Evolutionary conservation across 1,140 invertebrate genomes (phyloP).

Genomic region (Thrips palmi): DNA sequence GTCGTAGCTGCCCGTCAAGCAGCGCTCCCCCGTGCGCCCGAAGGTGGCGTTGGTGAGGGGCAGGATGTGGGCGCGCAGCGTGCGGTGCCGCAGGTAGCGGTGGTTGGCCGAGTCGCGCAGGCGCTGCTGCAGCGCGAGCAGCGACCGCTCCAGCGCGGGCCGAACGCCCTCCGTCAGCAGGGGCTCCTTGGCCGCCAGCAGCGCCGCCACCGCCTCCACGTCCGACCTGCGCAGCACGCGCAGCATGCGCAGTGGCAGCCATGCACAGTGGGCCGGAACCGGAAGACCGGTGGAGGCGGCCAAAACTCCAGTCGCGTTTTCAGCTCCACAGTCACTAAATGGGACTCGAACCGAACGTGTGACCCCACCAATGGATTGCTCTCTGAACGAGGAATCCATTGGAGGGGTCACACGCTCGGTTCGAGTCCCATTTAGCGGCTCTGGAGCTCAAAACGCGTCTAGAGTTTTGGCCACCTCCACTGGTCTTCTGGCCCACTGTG

Average conservation of each 20-base stretch:
- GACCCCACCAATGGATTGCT: too few relatives aligned
- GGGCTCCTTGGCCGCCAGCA: constrained; percentile 28
- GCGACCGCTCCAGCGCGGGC: constrained; percentile 31
- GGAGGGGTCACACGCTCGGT: too few relatives aligned
- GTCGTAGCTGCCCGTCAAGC: constrained; percentile 66
- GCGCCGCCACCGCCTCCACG: constrained; percentile 28
- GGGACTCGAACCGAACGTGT: not conserved
- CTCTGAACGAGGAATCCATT: too few relatives aligned
- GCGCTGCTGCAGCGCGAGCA: constrained; percentile 30
- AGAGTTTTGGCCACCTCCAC: too few relatives aligned
- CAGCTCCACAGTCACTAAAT: not conserved
- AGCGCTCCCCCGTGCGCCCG: constrained; percentile 46
- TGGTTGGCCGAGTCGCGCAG: constrained; percentile 31
- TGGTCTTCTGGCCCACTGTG: too few relatives aligned
- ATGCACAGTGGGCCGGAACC: too few relatives aligned
- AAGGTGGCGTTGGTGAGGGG: constrained; percentile 63
- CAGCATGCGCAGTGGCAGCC: constrained; percentile 2
- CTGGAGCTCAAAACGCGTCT: too few relatives aligned
- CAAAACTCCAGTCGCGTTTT: too few relatives aligned
- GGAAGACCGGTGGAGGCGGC: too few relatives aligned
- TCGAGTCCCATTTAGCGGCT: too few relatives aligned
- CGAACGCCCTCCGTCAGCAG: constrained; percentile 32
- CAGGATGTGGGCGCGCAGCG: constrained; percentile 52
- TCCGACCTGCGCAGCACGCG: constrained; percentile 28
- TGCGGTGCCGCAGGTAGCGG: constrained; percentile 42